Evolutionary conservation across 2,797 vertebrate genomes (phyloP).

Genomic region (Chloroceryle amazona): DNA sequence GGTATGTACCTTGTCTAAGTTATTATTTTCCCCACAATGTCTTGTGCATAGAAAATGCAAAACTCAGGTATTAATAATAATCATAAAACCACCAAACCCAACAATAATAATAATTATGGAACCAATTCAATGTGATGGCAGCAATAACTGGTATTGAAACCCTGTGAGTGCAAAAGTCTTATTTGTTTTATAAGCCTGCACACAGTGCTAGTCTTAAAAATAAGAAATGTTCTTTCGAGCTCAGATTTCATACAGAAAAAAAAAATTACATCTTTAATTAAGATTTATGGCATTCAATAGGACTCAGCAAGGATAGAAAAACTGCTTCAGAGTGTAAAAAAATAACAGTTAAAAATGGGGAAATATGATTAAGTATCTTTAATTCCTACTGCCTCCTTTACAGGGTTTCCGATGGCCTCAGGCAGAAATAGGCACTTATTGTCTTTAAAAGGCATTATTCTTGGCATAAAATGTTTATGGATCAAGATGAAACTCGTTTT

Average conservation of each 20-base stretch:
- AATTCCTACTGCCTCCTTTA: slow-evolving; percentile 80
- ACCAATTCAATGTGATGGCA: slow-evolving; percentile 55
- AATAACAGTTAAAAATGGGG: slow-evolving; percentile 76
- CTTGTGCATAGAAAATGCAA: slow-evolving; percentile 47
- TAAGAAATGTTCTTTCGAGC: slow-evolving; percentile 71
- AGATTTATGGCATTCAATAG: slow-evolving; percentile 77
- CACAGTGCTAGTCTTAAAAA: slow-evolving; percentile 74
- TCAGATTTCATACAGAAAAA: slow-evolving; percentile 74
- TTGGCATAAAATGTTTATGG: slow-evolving; percentile 84
- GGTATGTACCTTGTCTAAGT: background rate
- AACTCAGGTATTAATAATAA: slow-evolving; percentile 54
- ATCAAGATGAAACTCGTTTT: slow-evolving; percentile 82
- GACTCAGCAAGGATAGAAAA: slow-evolving; percentile 72
- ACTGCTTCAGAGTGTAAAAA: slow-evolving; percentile 75
- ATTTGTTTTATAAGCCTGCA: slow-evolving; percentile 78
- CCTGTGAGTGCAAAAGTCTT: slow-evolving; percentile 68
- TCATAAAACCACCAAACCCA: slow-evolving; percentile 44
- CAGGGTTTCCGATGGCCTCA: slow-evolving; percentile 70
- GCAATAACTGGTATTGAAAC: slow-evolving; percentile 74
- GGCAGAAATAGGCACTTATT: slow-evolving; percentile 82
- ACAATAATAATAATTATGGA: slow-evolving; percentile 76
- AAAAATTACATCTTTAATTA: slow-evolving; percentile 78
- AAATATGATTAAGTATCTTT: slow-evolving; percentile 83
- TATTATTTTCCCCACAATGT: background rate
- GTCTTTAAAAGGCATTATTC: slow-evolving; percentile 82